phyloP scores from a whole-genome alignment of 2,113 vertebrate genomes.

The Rostratula benghalensis region DNA sequence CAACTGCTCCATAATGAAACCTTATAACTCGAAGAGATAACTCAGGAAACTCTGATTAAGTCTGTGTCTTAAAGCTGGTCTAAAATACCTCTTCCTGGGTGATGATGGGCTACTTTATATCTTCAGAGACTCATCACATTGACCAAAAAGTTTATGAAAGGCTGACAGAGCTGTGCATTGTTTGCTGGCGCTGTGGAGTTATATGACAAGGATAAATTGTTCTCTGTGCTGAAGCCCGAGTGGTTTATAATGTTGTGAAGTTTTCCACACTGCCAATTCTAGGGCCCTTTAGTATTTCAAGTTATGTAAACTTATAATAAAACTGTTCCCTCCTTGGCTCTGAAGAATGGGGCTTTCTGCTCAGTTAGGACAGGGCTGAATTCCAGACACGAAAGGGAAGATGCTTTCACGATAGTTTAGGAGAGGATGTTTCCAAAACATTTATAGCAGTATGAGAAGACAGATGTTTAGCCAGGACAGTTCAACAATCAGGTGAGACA shows the following conservation, averaged over 20 bases:
- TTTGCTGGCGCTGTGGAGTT: neutral
- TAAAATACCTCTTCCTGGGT: conserved; percentile 9
- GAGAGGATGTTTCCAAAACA: neutral
- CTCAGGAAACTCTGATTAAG: neutral
- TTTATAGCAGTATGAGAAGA: neutral
- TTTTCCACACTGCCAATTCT: conserved; percentile 41
- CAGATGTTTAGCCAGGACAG: neutral
- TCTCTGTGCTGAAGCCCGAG: neutral
- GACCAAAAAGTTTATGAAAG: conserved; percentile 6
- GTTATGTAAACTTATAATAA: conserved; percentile 40
- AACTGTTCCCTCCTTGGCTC: conserved; percentile 5
- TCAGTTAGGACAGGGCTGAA: neutral
- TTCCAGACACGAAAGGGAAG: neutral
- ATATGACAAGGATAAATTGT: neutral
- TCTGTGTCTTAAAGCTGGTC: neutral
- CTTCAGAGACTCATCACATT: neutral
- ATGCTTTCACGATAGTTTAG: neutral
- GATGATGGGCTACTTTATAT: conserved; percentile 26
- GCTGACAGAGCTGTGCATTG: conserved; percentile 21
- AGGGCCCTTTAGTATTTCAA: conserved; percentile 7
- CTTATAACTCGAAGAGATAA: neutral
- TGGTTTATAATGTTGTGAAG: neutral
- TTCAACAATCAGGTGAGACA: neutral
- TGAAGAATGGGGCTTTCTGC: neutral
- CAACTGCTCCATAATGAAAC: neutral